Evolutionary conservation across 2,888 invertebrate genomes (phyloP).

Genomic region (Augiades crinisus): DNA sequence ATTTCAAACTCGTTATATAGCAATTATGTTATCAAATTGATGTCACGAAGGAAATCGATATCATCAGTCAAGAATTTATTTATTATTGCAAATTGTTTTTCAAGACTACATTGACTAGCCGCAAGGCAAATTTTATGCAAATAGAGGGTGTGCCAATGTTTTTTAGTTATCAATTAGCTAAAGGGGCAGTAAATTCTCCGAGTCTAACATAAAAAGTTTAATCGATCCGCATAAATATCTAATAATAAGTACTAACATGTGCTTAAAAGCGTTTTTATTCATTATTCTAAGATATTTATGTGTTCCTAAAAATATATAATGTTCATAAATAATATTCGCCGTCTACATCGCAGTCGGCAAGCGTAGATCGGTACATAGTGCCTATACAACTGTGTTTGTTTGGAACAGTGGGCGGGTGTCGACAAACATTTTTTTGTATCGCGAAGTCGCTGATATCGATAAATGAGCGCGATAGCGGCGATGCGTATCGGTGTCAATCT

Average conservation of each 20-base stretch:
- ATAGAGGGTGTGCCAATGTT: background rate
- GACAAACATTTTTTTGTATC: slow-evolving; percentile 24
- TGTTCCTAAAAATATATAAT: too few species aligned
- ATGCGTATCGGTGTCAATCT: slow-evolving; percentile 34
- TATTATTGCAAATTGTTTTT: slow-evolving; percentile 25
- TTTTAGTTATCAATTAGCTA: background rate
- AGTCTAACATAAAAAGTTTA: background rate
- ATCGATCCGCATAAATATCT: background rate
- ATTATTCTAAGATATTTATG: too few species aligned
- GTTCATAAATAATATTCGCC: too few species aligned
- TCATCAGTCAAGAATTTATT: slow-evolving; percentile 23
- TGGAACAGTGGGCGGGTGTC: slow-evolving; percentile 21
- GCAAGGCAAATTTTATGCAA: slow-evolving; percentile 10
- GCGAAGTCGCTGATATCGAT: slow-evolving; percentile 40
- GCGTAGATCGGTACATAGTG: too few species aligned
- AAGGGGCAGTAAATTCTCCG: slow-evolving; percentile 3
- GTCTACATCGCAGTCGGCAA: too few species aligned
- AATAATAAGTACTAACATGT: too few species aligned
- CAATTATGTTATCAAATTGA: slow-evolving; percentile 21
- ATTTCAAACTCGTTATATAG: slow-evolving; percentile 16
- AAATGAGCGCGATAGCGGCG: slow-evolving; percentile 40
- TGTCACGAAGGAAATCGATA: slow-evolving; percentile 23
- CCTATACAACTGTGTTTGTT: slow-evolving; percentile 1
- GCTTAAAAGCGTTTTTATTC: too few species aligned
- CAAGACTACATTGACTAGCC: slow-evolving; percentile 12